Conservation (phyloP, 2,113 vertebrate species). For the Tupaia chinensis region DNA sequence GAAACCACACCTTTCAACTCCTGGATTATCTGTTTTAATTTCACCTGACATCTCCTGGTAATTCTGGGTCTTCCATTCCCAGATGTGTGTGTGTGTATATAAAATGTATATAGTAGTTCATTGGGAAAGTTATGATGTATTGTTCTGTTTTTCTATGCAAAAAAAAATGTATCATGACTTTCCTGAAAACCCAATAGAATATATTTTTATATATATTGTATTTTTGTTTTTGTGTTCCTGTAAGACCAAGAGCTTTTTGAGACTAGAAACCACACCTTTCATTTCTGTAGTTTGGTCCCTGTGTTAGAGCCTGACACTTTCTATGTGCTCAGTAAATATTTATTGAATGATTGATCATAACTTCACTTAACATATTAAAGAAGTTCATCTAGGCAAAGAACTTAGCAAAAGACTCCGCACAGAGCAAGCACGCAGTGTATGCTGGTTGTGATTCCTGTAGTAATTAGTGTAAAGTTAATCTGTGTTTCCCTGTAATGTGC, state of each 20-base stretch:
- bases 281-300: neutral
- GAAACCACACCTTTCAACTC: neutral
- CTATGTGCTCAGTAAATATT: constrained; percentile 2
- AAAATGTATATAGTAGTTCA: no score
- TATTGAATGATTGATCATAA: neutral
- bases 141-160: no score
- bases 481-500: neutral
- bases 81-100: no score
- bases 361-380: constrained; percentile 22
- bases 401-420: neutral
- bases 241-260: neutral
- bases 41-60: no score
- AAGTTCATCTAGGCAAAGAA: constrained; percentile 39
- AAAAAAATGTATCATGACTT: no score
- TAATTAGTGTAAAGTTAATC: constrained; percentile 8
- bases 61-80: no score
- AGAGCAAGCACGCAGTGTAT: neutral
- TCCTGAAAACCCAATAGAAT: no score
- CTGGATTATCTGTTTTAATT: no score
- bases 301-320: neutral
- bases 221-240: neutral
- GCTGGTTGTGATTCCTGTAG: neutral
- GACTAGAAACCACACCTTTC: neutral
- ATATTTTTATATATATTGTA: neutral
- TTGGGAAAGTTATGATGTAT: no score